Conservation (phyloP, 2,113 vertebrate genomes). For the Nerophis ophidion region DNA sequence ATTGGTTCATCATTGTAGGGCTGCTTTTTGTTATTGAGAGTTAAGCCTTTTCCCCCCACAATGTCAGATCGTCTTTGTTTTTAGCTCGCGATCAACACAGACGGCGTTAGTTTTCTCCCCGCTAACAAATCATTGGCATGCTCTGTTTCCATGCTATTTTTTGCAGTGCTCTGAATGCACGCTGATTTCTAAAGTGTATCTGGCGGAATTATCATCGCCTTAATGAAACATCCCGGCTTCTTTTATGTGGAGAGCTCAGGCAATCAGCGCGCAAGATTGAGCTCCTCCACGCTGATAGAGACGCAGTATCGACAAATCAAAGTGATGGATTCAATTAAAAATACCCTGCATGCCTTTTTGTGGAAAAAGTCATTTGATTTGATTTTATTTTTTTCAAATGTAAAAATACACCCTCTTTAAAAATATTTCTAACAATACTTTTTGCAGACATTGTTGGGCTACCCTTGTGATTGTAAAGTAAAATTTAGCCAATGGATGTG, state of each 20-base stretch:
- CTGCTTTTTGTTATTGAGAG: too few relatives aligned
- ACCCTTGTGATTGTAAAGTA: conserved; percentile 7
- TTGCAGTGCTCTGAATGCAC: conserved; percentile 47
- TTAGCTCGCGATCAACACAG: neutral
- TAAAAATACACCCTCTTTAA: conserved; percentile 21
- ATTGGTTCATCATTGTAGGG: too few relatives aligned
- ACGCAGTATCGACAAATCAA: conserved; percentile 58
- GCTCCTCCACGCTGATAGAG: conserved; percentile 56
- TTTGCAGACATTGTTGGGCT: conserved; percentile 11
- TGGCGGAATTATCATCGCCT: conserved; percentile 59
- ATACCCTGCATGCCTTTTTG: conserved; percentile 45
- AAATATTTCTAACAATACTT: conserved; percentile 18
- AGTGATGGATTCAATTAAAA: conserved; percentile 60
- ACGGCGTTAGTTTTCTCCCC: conserved; percentile 8
- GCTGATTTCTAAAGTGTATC: conserved; percentile 61
- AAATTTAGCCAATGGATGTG: too few relatives aligned
- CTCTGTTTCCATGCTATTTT: conserved; percentile 45
- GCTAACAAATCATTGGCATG: conserved; percentile 31
- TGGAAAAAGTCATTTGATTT: conserved; percentile 29
- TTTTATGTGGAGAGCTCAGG: conserved; percentile 62
- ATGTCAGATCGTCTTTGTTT: conserved; percentile 2
- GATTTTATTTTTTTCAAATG: neutral
- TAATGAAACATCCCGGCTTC: conserved; percentile 58
- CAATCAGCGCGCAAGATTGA: conserved; percentile 64
- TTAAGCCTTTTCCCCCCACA: too few relatives aligned